Percentiles rank a stretch among this genome's conserved stretches.
Evolutionary conservation across 92 coral and sea anemone species (phyloP).

Genomic region (Epizoanthus ramosus): DNA sequence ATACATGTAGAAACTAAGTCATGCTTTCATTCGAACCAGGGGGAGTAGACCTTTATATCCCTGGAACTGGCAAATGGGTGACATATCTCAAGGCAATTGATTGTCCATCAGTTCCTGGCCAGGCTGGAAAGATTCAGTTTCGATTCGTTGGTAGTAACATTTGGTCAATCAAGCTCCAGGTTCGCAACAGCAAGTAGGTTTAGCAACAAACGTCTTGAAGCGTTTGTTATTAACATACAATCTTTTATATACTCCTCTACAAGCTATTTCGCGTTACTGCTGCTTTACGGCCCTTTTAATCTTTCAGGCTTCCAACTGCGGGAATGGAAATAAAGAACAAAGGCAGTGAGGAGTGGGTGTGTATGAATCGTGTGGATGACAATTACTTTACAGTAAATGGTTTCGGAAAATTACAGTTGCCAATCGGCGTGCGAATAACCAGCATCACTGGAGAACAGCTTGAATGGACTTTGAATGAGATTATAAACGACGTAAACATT

Average conservation of each 20-base stretch:
- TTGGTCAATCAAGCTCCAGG: conserved; percentile 80
- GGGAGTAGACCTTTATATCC: conserved; percentile 73
- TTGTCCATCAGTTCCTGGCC: conserved; percentile 69
- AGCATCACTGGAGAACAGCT: conserved; percentile 79
- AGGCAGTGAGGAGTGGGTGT: conserved; percentile 48
- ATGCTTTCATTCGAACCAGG: conserved; percentile 35
- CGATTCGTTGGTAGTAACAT: conserved; percentile 60
- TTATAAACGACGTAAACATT: conserved; percentile 60
- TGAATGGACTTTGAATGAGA: conserved; percentile 56
- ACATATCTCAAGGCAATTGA: conserved; percentile 74
- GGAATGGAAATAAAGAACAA: conserved; percentile 74
- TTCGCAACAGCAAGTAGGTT: conserved; percentile 77
- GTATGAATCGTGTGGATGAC: conserved; percentile 64
- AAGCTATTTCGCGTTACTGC: neutral
- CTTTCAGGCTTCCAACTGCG: conserved; percentile 65
- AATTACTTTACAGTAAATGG: conserved; percentile 66
- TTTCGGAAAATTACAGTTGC: conserved; percentile 64
- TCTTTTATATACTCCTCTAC: neutral
- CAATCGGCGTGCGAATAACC: conserved; percentile 71
- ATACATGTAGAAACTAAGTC: neutral
- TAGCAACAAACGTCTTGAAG: neutral
- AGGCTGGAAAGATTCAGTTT: conserved; percentile 70
- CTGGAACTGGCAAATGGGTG: conserved; percentile 75
- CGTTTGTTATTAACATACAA: neutral
- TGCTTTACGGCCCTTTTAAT: neutral